Percentiles rank a stretch among this genome's conserved stretches.
These are phyloP conservation scores for Cherax quadricarinatus DNA, from an alignment of 1,140 invertebrate species.

Conservation along the genomic window DNA sequence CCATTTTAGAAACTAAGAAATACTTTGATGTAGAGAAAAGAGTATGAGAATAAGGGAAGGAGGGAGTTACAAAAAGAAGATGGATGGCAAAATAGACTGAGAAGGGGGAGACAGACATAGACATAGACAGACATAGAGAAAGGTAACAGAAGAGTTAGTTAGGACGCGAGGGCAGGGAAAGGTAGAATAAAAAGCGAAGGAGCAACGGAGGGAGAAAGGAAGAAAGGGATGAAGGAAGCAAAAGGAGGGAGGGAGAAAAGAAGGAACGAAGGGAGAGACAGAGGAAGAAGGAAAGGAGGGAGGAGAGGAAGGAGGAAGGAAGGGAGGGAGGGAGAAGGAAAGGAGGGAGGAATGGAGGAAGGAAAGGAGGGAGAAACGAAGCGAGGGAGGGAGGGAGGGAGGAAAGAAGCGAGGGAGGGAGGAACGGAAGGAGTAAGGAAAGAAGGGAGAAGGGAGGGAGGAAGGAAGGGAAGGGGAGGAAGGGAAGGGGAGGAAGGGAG, in stretches of 20 bases:
- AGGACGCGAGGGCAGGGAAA: not conserved
- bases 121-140: too few species aligned
- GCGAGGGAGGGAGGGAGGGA: not conserved
- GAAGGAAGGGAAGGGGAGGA: not conserved
- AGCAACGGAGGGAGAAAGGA: slow-evolving; percentile 3
- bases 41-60: not conserved
- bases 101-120: too few species aligned
- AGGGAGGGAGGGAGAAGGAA: not conserved
- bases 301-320: not conserved
- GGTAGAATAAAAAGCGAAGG: not conserved
- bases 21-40: too few species aligned
- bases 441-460: not conserved
- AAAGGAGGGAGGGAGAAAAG: slow-evolving; percentile 5
- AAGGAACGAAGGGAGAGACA: not conserved
- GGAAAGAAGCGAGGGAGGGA: not conserved
- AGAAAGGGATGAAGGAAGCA: not conserved
- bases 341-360: not conserved
- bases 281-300: not conserved
- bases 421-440: not conserved
- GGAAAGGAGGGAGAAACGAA: not conserved
- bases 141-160: too few species aligned
- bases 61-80: slow-evolving; percentile 15
- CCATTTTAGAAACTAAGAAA: too few species aligned
- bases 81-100: too few species aligned
- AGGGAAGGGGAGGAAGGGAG: not conserved